Evolutionary conservation across 2,888 invertebrate species (phyloP).

Genomic region (Lasioglossum villosulum): DNA sequence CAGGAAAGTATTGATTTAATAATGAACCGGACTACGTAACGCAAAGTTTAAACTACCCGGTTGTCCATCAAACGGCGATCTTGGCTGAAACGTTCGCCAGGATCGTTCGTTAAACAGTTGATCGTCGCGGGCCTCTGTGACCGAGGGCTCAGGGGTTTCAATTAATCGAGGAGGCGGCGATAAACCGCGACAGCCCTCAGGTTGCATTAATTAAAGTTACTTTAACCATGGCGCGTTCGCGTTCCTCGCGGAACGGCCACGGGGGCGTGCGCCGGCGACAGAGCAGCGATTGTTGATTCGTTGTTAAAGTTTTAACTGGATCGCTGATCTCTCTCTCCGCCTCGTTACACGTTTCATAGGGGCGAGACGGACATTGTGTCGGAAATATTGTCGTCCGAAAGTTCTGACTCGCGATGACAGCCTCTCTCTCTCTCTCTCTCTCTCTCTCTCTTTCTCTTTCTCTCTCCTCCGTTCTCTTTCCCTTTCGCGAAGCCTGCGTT

Average conservation of each 20-base stretch:
- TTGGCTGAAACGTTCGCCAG: conserved; percentile 10
- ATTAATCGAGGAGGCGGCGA: conserved; percentile 58
- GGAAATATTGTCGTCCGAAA: conserved; percentile 32
- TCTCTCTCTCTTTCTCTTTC: no score
- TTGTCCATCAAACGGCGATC: background rate
- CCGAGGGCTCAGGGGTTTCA: conserved; percentile 38
- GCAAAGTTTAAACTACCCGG: background rate
- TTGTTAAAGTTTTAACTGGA: conserved; percentile 47
- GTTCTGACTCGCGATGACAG: background rate
- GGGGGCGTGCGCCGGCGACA: background rate
- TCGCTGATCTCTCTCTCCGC: background rate
- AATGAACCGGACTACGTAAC: background rate
- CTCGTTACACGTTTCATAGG: background rate
- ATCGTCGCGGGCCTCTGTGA: conserved; percentile 14
- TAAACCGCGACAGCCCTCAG: conserved; percentile 8
- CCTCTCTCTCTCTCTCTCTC: background rate
- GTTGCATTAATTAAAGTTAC: conserved; percentile 60
- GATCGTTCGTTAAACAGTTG: background rate
- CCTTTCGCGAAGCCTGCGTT: background rate
- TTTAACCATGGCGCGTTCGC: conserved; percentile 51
- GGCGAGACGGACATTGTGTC: conserved; percentile 15
- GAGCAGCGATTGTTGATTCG: conserved; percentile 38
- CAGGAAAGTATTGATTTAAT: background rate
- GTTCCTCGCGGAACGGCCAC: background rate
- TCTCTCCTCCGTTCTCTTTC: background rate